phyloP scores from a whole-genome alignment of 1,140 invertebrate species.

The Zaprionus africanus region DNA sequence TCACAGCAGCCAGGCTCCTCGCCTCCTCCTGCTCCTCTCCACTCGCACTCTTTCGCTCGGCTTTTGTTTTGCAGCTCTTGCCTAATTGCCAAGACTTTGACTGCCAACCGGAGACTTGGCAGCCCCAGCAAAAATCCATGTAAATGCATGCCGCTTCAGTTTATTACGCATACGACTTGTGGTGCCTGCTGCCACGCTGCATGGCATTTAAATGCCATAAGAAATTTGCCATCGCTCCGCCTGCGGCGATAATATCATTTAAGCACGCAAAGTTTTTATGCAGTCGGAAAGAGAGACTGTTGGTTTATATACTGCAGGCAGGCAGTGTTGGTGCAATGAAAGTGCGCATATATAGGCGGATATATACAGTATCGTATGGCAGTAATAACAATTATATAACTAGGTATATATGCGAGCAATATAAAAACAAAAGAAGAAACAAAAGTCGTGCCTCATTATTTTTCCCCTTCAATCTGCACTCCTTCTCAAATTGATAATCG shows the following conservation, averaged over 20 bases:
- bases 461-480: background rate
- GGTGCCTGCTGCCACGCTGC: slow-evolving; percentile 21
- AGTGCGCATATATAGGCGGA: background rate
- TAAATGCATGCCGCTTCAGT: slow-evolving; percentile 40
- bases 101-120: slow-evolving; percentile 22
- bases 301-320: background rate
- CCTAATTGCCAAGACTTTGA: slow-evolving; percentile 76
- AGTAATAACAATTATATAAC: background rate
- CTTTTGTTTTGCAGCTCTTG: slow-evolving; percentile 72
- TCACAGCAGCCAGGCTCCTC: slow-evolving; percentile 3
- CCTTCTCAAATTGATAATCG: background rate
- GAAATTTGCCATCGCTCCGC: slow-evolving; percentile 18
- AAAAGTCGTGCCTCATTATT: background rate
- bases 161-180: slow-evolving; percentile 72
- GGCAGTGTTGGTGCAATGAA: background rate
- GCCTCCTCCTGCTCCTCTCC: background rate
- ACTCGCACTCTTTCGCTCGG: slow-evolving; percentile 21
- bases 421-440: background rate
- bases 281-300: background rate
- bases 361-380: background rate
- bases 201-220: slow-evolving; percentile 32
- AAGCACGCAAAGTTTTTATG: background rate
- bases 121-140: slow-evolving; percentile 37
- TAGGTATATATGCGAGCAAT: background rate
- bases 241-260: slow-evolving; percentile 1